These are phyloP conservation scores for Fistularia tabacaria DNA, from an alignment of 2,797 vertebrate species.

Conservation along the genomic window DNA sequence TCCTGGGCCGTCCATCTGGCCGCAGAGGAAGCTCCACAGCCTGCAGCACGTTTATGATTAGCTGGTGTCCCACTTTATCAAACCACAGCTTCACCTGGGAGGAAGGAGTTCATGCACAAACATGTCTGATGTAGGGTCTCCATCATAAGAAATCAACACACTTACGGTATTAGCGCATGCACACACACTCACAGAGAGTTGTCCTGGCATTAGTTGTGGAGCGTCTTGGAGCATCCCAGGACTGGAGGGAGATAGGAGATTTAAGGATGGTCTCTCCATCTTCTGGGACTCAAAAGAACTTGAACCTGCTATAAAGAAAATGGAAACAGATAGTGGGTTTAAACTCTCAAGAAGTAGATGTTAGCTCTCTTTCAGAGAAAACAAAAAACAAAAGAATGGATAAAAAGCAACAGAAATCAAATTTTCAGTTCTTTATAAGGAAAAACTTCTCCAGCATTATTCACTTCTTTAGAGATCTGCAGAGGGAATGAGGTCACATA, in stretches of 20 bases:
- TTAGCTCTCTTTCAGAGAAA: no score
- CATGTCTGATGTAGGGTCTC: constrained; percentile 3
- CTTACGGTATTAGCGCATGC: background rate
- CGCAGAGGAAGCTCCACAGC: constrained; percentile 87
- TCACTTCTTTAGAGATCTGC: no score
- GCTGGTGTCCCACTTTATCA: constrained; percentile 95
- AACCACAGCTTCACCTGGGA: constrained; percentile 95
- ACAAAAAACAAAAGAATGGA: no score
- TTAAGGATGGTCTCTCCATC: constrained; percentile 97
- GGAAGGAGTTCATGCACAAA: constrained; percentile 17
- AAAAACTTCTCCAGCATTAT: no score
- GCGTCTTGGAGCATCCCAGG: constrained; percentile 90
- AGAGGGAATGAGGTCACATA: no score
- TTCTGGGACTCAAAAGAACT: constrained; percentile 99
- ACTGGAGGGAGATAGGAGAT: constrained; percentile 95
- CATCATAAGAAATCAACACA: background rate
- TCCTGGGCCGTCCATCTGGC: constrained; percentile 90
- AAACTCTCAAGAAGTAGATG: background rate
- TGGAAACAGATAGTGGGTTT: background rate
- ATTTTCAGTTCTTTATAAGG: no score
- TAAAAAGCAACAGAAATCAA: no score
- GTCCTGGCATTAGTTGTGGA: constrained; percentile 91
- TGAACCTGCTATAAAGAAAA: constrained; percentile 81
- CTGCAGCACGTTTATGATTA: constrained; percentile 95
- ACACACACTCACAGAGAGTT: constrained; percentile 84